Conservation (phyloP, 2,888 invertebrate species). For the Eustalomyia histrio region DNA sequence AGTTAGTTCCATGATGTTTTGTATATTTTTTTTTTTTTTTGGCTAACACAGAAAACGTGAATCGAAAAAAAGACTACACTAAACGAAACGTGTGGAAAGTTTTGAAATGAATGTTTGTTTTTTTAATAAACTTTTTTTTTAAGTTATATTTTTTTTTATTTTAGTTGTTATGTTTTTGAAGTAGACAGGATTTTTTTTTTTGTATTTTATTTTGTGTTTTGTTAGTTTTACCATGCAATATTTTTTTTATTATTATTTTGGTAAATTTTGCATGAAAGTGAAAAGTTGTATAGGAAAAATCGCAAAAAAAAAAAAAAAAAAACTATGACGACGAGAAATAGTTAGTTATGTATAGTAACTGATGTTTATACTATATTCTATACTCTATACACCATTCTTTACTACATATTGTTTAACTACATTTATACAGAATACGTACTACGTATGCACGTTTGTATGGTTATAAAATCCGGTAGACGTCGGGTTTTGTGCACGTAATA, state of each 20-base stretch:
- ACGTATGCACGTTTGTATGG: neutral
- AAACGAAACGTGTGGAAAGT: conserved; percentile 58
- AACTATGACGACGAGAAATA: conserved; percentile 48
- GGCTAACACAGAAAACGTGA: conserved; percentile 65
- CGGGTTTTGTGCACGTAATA: conserved; percentile 47
- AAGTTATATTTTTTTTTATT: conserved; percentile 26
- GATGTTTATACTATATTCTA: neutral
- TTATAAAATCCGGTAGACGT: conserved; percentile 35
- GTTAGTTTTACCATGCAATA: conserved; percentile 59
- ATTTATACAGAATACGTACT: neutral
- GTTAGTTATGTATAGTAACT: conserved; percentile 14
- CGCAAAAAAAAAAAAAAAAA: conserved; percentile 44
- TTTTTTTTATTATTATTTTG: conserved; percentile 56
- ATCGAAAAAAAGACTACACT: conserved; percentile 22
- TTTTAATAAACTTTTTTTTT: conserved; percentile 3
- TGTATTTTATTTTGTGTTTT: no score
- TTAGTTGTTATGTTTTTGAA: conserved; percentile 52
- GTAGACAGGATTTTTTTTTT: conserved; percentile 64
- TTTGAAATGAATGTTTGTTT: conserved; percentile 27
- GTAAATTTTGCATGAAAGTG: conserved; percentile 70
- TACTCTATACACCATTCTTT: neutral
- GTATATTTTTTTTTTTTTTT: conserved; percentile 29
- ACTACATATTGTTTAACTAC: neutral
- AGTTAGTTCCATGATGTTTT: conserved; percentile 31
- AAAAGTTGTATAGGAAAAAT: conserved; percentile 57